phyloP scores from a whole-genome alignment of 2,797 vertebrate genomes.

The Rhinophrynus dorsalis region DNA sequence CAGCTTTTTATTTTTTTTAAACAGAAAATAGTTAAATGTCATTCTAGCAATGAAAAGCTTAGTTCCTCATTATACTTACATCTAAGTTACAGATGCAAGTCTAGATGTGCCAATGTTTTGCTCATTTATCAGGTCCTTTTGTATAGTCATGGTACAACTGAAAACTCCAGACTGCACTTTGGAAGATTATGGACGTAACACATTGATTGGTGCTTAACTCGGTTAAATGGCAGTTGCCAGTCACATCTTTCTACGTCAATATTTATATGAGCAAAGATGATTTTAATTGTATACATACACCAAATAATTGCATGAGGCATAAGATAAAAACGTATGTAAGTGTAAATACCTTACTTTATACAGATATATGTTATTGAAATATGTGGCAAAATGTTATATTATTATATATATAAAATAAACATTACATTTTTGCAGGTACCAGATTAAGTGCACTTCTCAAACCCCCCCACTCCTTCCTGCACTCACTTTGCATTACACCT shows the following conservation, averaged over 20 bases:
- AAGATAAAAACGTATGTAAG: background rate
- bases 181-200: background rate
- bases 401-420: too few relatives aligned
- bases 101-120: conserved; percentile 63
- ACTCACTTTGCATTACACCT: too few relatives aligned
- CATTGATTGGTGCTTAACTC: background rate
- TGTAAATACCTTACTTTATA: too few relatives aligned
- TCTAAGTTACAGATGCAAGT: conserved; percentile 62
- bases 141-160: conserved; percentile 68
- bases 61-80: conserved; percentile 65
- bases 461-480: too few relatives aligned
- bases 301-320: background rate
- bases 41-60: conserved; percentile 66
- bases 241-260: background rate
- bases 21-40: conserved; percentile 74
- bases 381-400: too few relatives aligned
- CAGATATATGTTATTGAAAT: too few relatives aligned
- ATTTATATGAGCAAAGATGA: conserved; percentile 16
- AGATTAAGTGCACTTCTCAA: too few relatives aligned
- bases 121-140: conserved; percentile 57
- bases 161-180: conserved; percentile 58
- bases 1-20: conserved; percentile 69
- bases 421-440: too few relatives aligned
- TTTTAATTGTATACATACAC: background rate
- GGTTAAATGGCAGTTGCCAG: background rate